Conservation (phyloP, 2,888 invertebrate species). For the Nebria salina region DNA sequence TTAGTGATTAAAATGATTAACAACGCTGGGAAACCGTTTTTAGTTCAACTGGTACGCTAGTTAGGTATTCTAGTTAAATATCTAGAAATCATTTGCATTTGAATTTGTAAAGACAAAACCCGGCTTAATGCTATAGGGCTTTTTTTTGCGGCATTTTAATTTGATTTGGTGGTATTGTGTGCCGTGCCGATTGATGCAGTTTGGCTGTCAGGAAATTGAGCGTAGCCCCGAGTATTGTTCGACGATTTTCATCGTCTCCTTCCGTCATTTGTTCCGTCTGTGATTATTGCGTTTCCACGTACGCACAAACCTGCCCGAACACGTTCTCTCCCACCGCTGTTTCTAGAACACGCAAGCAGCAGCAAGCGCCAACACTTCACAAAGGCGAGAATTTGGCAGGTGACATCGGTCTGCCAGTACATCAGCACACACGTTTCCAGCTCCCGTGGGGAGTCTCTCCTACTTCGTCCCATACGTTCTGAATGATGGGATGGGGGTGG, state of each 20-base stretch:
- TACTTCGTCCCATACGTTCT: not conserved
- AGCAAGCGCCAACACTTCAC: not conserved
- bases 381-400: conserved; percentile 23
- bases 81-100: too few relatives aligned
- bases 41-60: too few relatives aligned
- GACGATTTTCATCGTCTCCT: not conserved
- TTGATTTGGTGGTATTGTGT: conserved; percentile 24
- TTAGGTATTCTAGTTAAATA: too few relatives aligned
- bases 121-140: not conserved
- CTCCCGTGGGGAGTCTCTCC: not conserved
- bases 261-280: conserved; percentile 17
- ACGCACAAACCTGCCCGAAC: not conserved
- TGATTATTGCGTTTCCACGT: conserved; percentile 23
- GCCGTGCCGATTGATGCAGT: conserved; percentile 2
- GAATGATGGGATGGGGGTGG: not conserved
- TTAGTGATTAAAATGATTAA: not conserved
- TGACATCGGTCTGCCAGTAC: conserved; percentile 25
- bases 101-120: too few relatives aligned
- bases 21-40: too few relatives aligned
- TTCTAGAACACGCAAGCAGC: not conserved
- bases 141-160: conserved; percentile 25
- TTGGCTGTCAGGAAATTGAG: conserved; percentile 24
- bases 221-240: conserved; percentile 22
- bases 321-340: conserved; percentile 2
- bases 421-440: not conserved